Evolutionary conservation across 2,797 vertebrate genomes (phyloP).

Genomic region (Phaenicophaeus curvirostris): DNA sequence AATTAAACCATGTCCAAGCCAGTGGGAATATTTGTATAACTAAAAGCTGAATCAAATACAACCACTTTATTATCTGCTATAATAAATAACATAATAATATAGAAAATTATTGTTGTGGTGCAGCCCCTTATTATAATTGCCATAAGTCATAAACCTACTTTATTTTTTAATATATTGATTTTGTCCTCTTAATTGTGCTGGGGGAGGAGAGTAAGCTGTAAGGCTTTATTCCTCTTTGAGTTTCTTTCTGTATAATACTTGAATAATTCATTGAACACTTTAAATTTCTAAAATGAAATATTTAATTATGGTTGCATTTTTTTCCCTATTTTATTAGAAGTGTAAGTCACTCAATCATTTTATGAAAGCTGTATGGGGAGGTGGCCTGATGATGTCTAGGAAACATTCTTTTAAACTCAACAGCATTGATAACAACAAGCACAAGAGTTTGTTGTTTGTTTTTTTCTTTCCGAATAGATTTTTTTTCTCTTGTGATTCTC

Average conservation of each 20-base stretch:
- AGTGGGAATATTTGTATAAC: background rate
- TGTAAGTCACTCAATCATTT: background rate
- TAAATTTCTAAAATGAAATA: background rate
- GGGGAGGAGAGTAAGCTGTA: background rate
- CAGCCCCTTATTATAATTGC: background rate
- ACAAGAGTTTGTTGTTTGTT: background rate
- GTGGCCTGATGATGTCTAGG: slow-evolving; percentile 77
- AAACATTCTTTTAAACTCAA: slow-evolving; percentile 74
- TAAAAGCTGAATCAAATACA: background rate
- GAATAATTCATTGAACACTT: background rate
- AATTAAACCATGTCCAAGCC: background rate
- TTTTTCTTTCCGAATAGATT: background rate
- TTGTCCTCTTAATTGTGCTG: background rate
- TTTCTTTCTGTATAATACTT: background rate
- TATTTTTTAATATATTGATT: background rate
- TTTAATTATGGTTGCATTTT: background rate
- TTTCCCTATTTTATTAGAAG: background rate
- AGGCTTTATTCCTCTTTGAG: background rate
- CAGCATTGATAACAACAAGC: slow-evolving; percentile 76
- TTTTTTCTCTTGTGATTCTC: background rate
- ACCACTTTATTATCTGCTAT: background rate
- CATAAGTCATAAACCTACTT: background rate
- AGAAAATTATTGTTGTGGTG: too few relatives aligned
- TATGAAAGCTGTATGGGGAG: slow-evolving; percentile 80
- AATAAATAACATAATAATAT: background rate